phyloP scores from a whole-genome alignment of 2,888 invertebrate genomes.

The Trichopoda pennipes region DNA sequence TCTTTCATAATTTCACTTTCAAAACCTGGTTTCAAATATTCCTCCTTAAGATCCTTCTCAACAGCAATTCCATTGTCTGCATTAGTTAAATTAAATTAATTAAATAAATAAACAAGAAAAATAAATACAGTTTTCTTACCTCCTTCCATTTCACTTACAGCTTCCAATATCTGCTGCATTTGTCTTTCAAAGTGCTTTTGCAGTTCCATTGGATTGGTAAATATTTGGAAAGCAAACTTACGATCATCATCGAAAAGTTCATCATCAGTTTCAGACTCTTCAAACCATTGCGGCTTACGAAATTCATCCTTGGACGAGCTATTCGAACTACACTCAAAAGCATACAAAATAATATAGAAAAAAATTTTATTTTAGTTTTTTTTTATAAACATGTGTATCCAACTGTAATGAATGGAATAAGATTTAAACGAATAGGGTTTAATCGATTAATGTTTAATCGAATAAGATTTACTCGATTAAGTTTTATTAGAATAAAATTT shows the following conservation, averaged over 20 bases:
- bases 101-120: neutral
- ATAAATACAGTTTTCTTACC: conserved; percentile 22
- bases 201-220: conserved; percentile 84
- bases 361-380: no score
- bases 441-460: no score
- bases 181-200: conserved; percentile 84
- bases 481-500: no score
- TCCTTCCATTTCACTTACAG: conserved; percentile 80
- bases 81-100: conserved; percentile 4
- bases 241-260: conserved; percentile 80
- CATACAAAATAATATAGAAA: neutral
- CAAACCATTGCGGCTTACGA: conserved; percentile 81
- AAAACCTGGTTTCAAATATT: conserved; percentile 83
- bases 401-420: no score
- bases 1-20: conserved; percentile 77
- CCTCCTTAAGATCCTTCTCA: conserved; percentile 81
- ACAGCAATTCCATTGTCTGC: conserved; percentile 72
- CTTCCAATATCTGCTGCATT: conserved; percentile 83
- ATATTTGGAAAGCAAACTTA: conserved; percentile 82
- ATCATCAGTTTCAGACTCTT: conserved; percentile 80
- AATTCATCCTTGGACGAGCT: conserved; percentile 78
- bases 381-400: no score
- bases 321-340: conserved; percentile 1
- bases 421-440: no score
- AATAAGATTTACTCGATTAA: no score